These are phyloP conservation scores for Cariama cristata DNA, from an alignment of 2,113 vertebrate species.

Conservation along the genomic window DNA sequence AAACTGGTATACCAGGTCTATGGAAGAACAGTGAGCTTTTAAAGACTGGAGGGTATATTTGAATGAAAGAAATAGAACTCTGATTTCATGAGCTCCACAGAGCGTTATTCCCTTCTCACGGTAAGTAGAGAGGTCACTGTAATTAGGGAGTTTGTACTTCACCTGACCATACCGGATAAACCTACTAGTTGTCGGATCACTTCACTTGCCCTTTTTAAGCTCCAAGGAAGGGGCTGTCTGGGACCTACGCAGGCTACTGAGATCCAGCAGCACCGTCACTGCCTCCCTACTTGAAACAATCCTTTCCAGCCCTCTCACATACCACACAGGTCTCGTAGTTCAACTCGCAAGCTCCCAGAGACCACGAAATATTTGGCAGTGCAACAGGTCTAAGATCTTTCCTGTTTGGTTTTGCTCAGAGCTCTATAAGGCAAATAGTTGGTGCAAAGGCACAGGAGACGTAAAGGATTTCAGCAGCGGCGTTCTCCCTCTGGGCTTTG, in stretches of 20 bases:
- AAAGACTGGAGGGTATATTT: neutral
- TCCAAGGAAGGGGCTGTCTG: neutral
- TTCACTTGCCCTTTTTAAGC: neutral
- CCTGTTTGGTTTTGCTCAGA: slow-evolving; percentile 72
- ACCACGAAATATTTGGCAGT: slow-evolving; percentile 74
- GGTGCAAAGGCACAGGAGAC: slow-evolving; percentile 30
- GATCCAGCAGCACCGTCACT: neutral
- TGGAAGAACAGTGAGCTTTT: neutral
- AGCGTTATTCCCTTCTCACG: neutral
- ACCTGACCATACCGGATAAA: neutral
- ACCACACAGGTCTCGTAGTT: slow-evolving; percentile 50
- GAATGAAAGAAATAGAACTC: neutral
- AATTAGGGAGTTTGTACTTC: neutral
- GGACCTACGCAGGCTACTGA: neutral
- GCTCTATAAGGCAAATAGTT: slow-evolving; percentile 18
- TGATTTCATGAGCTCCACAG: neutral
- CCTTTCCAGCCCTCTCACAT: slow-evolving; percentile 56
- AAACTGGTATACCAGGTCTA: neutral
- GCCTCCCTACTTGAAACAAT: slow-evolving; percentile 12
- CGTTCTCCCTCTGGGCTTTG: neutral
- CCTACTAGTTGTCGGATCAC: neutral
- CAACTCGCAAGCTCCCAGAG: slow-evolving; percentile 45
- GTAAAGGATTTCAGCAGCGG: neutral
- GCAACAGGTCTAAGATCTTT: slow-evolving; percentile 67
- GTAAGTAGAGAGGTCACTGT: neutral